Evolutionary conservation across 2,113 vertebrate genomes (phyloP).

Genomic region (Pseudorectes ferrugineus): DNA sequence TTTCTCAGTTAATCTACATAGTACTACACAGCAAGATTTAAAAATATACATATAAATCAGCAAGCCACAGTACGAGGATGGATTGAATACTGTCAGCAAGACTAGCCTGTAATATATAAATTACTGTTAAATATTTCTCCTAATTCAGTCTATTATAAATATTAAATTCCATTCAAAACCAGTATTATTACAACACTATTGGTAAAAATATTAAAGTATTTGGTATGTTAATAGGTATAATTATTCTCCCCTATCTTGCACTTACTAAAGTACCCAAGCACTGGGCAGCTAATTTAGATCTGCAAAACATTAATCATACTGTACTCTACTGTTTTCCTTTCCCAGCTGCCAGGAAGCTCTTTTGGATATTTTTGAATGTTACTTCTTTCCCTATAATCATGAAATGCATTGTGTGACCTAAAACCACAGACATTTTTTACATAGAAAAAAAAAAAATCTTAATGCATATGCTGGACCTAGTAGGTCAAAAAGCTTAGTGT

Average conservation of each 20-base stretch:
- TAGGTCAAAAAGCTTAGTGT: neutral
- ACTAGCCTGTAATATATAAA: neutral
- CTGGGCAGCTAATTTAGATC: constrained; percentile 5
- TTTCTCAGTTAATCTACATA: neutral
- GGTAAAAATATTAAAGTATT: constrained; percentile 4
- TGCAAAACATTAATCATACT: constrained; percentile 1
- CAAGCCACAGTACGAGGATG: neutral
- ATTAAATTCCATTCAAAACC: neutral
- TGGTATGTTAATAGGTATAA: neutral
- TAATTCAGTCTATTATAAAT: neutral
- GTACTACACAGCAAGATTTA: neutral
- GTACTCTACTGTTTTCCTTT: neutral
- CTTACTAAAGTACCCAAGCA: neutral
- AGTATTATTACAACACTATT: neutral
- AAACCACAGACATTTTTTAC: neutral
- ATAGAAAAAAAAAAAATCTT: neutral
- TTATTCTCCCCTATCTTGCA: constrained; percentile 4
- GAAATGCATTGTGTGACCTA: neutral
- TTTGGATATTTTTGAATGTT: constrained; percentile 42
- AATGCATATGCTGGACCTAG: neutral
- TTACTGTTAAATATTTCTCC: neutral
- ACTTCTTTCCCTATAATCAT: neutral
- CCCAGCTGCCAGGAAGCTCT: constrained; percentile 31
- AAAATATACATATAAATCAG: neutral
- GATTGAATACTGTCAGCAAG: neutral